These are phyloP conservation scores for Gobiocypris rarus DNA, from an alignment of 2,113 vertebrate species.

Conservation along the genomic window DNA sequence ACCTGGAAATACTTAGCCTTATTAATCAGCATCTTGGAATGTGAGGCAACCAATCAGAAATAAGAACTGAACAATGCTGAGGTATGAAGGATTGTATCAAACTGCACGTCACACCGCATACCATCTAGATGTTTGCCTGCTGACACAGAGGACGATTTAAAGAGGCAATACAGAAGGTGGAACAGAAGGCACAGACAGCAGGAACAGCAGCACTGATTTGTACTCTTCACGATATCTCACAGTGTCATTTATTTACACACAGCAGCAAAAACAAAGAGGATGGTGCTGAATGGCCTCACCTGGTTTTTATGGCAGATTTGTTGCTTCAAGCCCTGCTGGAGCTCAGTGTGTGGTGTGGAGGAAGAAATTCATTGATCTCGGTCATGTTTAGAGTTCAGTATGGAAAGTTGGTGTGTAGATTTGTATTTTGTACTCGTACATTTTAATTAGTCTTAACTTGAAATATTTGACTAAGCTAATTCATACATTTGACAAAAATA, in stretches of 20 bases:
- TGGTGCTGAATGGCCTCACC: background rate
- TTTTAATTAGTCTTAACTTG: too few relatives aligned
- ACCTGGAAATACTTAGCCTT: background rate
- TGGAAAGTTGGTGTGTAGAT: background rate
- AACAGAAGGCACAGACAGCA: conserved; percentile 21
- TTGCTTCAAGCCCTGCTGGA: background rate
- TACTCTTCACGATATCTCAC: background rate
- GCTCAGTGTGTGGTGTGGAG: background rate
- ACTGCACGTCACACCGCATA: background rate
- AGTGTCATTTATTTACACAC: conserved; percentile 4
- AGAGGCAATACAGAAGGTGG: background rate
- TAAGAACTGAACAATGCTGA: background rate
- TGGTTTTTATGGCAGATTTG: conserved; percentile 1
- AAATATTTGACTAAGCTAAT: too few relatives aligned
- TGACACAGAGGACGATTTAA: background rate
- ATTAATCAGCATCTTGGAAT: background rate
- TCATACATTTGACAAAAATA: too few relatives aligned
- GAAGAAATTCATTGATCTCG: background rate
- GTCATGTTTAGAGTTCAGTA: background rate
- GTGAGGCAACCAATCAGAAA: background rate
- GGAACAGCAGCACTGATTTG: background rate
- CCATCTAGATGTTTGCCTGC: background rate
- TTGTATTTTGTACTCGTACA: too few relatives aligned
- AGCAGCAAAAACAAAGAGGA: background rate
- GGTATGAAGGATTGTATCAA: background rate